Evolutionary conservation across 2,888 invertebrate species (phyloP).

Genomic region (Ichneumoninae sp.): DNA sequence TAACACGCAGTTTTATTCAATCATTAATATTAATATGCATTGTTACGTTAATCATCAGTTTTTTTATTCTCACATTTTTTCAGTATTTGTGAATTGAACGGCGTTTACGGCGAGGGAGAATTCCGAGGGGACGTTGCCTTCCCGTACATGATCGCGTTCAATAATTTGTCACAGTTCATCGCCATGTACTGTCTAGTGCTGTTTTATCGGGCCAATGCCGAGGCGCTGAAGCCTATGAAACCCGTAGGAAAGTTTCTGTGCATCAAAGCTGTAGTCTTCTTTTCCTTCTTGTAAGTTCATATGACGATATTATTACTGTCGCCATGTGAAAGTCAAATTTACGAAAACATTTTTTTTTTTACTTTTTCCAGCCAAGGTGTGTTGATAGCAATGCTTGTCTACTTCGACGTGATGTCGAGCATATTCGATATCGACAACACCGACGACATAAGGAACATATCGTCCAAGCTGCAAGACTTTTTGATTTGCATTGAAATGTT

Average conservation of each 20-base stretch:
- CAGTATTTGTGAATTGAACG: slow-evolving; percentile 93
- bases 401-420: slow-evolving; percentile 91
- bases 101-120: slow-evolving; percentile 96
- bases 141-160: slow-evolving; percentile 94
- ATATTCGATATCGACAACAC: slow-evolving; percentile 89
- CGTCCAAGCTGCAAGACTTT: slow-evolving; percentile 95
- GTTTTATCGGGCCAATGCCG: slow-evolving; percentile 95
- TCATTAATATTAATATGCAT: neutral
- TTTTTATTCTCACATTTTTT: slow-evolving; percentile 66
- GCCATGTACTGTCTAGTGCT: slow-evolving; percentile 98
- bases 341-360: slow-evolving; percentile 26
- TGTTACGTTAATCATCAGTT: neutral
- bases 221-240: slow-evolving; percentile 95
- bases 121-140: slow-evolving; percentile 94
- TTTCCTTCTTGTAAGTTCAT: slow-evolving; percentile 97
- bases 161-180: slow-evolving; percentile 97
- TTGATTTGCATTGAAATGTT: slow-evolving; percentile 99
- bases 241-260: slow-evolving; percentile 98
- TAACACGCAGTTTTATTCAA: no score
- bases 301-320: neutral
- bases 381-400: slow-evolving; percentile 93
- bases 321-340: slow-evolving; percentile 11
- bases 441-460: slow-evolving; percentile 89
- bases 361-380: slow-evolving; percentile 93
- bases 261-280: slow-evolving; percentile 98